Percentiles rank a stretch among this genome's conserved stretches.
Evolutionary conservation across 2,888 invertebrate genomes (phyloP).

Genomic region (Blera fallax): DNA sequence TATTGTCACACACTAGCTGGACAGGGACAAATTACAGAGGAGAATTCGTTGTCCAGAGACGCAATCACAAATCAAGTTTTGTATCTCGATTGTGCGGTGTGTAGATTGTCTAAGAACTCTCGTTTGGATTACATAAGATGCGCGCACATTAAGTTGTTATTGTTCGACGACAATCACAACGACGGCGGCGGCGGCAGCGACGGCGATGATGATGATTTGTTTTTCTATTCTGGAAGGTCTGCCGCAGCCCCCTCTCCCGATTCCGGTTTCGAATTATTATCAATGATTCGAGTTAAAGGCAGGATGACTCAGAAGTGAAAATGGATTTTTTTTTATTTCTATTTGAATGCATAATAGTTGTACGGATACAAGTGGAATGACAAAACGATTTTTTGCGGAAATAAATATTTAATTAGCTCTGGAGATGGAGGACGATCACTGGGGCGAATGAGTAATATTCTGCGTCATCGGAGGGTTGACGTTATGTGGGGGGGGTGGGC

Average conservation of each 20-base stretch:
- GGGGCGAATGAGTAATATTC: background rate
- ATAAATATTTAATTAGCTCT: background rate
- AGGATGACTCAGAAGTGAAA: background rate
- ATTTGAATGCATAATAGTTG: background rate
- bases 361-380: background rate
- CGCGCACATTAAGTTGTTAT: background rate
- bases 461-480: no score
- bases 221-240: no score
- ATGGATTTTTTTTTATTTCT: background rate
- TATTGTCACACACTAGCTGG: no score
- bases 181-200: background rate
- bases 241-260: background rate
- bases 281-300: background rate
- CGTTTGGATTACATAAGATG: background rate
- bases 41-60: no score
- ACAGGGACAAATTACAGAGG: background rate
- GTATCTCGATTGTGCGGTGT: background rate
- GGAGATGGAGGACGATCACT: background rate
- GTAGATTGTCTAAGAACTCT: background rate
- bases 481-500: background rate
- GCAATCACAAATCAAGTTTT: background rate
- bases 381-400: background rate
- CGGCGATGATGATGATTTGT: background rate
- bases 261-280: background rate
- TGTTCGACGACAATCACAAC: no score